Percentiles rank a stretch among this genome's conserved stretches.
phyloP scores from a whole-genome alignment of 2,888 invertebrate genomes.

The Adelphocoris suturalis region DNA sequence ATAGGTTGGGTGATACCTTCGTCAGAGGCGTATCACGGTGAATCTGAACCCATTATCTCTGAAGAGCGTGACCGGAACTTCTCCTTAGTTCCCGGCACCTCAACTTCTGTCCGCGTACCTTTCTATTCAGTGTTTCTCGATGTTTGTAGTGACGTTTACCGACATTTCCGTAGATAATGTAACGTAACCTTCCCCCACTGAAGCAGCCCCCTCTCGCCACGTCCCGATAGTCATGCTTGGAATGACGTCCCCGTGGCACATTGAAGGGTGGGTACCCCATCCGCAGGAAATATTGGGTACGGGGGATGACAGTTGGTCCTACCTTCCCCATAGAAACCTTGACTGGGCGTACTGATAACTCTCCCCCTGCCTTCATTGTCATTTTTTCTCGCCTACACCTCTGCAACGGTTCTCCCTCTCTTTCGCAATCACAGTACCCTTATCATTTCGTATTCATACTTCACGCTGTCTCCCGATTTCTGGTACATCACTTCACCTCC shows the following conservation, averaged over 20 bases:
- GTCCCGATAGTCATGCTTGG: not conserved
- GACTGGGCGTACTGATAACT: slow-evolving; percentile 50
- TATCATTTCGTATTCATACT: slow-evolving; percentile 52
- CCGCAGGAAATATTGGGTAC: slow-evolving; percentile 56
- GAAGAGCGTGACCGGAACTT: slow-evolving; percentile 28
- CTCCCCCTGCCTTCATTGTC: slow-evolving; percentile 12
- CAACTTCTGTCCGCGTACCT: not conserved
- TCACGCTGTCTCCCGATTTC: slow-evolving; percentile 13
- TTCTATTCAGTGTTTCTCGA: slow-evolving; percentile 36
- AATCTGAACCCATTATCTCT: not conserved
- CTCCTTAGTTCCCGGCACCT: not conserved
- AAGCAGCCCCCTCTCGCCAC: not conserved
- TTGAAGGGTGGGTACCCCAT: slow-evolving; percentile 33
- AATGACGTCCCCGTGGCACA: slow-evolving; percentile 12
- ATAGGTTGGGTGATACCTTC: not conserved
- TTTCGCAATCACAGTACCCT: slow-evolving; percentile 38
- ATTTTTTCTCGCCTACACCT: slow-evolving; percentile 34
- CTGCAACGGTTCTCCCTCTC: not conserved
- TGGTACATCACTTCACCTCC: slow-evolving; percentile 25
- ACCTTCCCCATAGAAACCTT: slow-evolving; percentile 53
- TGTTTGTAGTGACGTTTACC: slow-evolving; percentile 18
- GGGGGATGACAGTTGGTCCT: slow-evolving; percentile 54
- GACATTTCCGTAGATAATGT: slow-evolving; percentile 14
- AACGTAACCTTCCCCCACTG: not conserved
- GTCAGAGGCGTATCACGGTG: not conserved